Percentiles rank a stretch among this genome's conserved stretches.
Evolutionary conservation across 2,113 vertebrate genomes (phyloP).

Genomic region (Gambusia affinis): DNA sequence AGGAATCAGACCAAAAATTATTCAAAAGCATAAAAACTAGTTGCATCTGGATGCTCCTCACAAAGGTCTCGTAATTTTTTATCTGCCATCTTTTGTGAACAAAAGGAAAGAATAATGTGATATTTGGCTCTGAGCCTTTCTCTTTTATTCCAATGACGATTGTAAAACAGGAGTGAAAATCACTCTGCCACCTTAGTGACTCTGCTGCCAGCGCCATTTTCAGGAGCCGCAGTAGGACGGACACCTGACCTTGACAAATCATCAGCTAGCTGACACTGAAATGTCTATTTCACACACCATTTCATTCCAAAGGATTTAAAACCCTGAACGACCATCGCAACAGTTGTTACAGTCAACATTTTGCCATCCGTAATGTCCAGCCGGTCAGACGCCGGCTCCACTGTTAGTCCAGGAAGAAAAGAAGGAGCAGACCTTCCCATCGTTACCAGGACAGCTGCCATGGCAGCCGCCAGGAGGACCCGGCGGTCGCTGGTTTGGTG

Average conservation of each 20-base stretch:
- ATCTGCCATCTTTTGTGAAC: slow-evolving; percentile 14
- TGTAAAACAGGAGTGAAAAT: slow-evolving; percentile 38
- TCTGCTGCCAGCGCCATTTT: slow-evolving; percentile 43
- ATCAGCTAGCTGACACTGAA: slow-evolving; percentile 77
- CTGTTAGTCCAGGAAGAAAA: slow-evolving; percentile 2
- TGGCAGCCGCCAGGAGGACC: slow-evolving; percentile 69
- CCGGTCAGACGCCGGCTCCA: slow-evolving; percentile 46
- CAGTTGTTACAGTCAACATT: slow-evolving; percentile 70
- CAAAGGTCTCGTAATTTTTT: slow-evolving; percentile 9
- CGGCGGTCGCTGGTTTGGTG: slow-evolving; percentile 70
- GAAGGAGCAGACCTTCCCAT: slow-evolving; percentile 34
- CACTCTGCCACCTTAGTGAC: slow-evolving; percentile 18
- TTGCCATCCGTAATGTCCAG: slow-evolving; percentile 66
- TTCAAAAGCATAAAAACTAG: slow-evolving; percentile 10
- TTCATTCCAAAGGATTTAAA: slow-evolving; percentile 79
- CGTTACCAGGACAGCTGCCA: slow-evolving; percentile 70
- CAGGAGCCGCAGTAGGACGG: slow-evolving; percentile 53
- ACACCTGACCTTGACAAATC: slow-evolving; percentile 83
- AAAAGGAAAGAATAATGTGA: slow-evolving; percentile 24
- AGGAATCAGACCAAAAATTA: slow-evolving; percentile 4
- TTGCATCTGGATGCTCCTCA: not conserved
- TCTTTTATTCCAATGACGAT: slow-evolving; percentile 17
- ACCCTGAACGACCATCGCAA: slow-evolving; percentile 66
- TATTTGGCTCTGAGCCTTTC: slow-evolving; percentile 30
- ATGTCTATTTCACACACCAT: slow-evolving; percentile 82